phyloP scores from a whole-genome alignment of 2,888 invertebrate species.

The Synergus umbraculus region DNA sequence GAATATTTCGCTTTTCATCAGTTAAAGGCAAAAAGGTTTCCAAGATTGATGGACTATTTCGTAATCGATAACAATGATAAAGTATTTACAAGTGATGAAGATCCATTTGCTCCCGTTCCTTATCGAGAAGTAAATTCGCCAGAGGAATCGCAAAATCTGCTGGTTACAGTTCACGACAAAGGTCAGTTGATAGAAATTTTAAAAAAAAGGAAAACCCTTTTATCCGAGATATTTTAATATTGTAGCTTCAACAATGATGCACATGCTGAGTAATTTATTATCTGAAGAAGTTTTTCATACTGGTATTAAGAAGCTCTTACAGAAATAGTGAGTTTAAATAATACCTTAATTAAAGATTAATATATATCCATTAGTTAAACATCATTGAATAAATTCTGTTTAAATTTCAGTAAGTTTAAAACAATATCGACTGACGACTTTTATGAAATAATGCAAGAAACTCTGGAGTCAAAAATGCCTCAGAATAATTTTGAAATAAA shows the following conservation, averaged over 20 bases:
- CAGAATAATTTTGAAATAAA: slow-evolving; percentile 73
- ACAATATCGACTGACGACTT: slow-evolving; percentile 79
- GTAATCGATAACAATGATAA: slow-evolving; percentile 76
- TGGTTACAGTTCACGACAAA: not conserved
- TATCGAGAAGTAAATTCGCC: slow-evolving; percentile 1
- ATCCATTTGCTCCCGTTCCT: not conserved
- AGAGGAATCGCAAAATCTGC: not conserved
- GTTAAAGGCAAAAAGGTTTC: not conserved
- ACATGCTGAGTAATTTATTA: slow-evolving; percentile 79
- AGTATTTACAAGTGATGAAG: slow-evolving; percentile 55
- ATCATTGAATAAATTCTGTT: not conserved
- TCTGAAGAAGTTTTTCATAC: slow-evolving; percentile 76
- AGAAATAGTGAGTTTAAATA: slow-evolving; percentile 62
- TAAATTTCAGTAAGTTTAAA: slow-evolving; percentile 46
- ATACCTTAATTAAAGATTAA: not conserved
- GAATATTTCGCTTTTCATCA: too few species aligned
- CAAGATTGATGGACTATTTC: slow-evolving; percentile 79
- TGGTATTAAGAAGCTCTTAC: slow-evolving; percentile 70
- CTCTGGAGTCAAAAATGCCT: slow-evolving; percentile 35
- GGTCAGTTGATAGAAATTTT: not conserved
- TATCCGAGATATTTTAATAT: slow-evolving; percentile 35
- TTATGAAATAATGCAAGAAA: slow-evolving; percentile 67
- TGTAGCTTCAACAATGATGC: slow-evolving; percentile 78
- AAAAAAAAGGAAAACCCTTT: too few species aligned
- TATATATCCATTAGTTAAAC: not conserved